Evolutionary conservation across 2,113 vertebrate species (phyloP).

Genomic region (Coturnix japonica): DNA sequence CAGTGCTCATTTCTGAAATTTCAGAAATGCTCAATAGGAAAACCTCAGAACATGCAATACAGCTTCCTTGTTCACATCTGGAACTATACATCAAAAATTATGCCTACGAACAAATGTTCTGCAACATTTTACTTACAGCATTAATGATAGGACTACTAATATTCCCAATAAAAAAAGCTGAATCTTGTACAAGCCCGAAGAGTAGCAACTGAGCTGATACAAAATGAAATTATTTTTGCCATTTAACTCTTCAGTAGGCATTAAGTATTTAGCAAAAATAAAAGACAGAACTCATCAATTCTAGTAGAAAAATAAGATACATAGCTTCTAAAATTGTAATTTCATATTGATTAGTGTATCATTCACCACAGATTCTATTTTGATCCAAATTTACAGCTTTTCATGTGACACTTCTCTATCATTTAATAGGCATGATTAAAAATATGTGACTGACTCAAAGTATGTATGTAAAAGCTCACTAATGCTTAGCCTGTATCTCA

Average conservation of each 20-base stretch:
- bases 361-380: background rate
- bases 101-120: slow-evolving; percentile 16
- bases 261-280: background rate
- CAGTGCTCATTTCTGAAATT: slow-evolving; percentile 73
- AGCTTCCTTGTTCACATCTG: slow-evolving; percentile 72
- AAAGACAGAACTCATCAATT: background rate
- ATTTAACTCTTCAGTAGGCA: background rate
- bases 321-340: background rate
- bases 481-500: background rate
- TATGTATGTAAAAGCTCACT: background rate
- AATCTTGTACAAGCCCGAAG: slow-evolving; percentile 4
- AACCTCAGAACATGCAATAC: slow-evolving; percentile 58
- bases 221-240: background rate
- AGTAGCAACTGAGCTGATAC: background rate
- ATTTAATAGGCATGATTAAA: background rate
- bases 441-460: background rate
- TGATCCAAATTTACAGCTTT: background rate
- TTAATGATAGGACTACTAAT: slow-evolving; percentile 19
- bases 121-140: background rate
- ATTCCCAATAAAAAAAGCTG: slow-evolving; percentile 13
- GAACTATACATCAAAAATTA: slow-evolving; percentile 62
- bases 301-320: background rate
- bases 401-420: background rate
- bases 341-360: background rate
- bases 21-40: slow-evolving; percentile 74